Base-by-base conservation (phyloP, 2,113 vertebrate species). In the Lipophrys pholis region DNA sequence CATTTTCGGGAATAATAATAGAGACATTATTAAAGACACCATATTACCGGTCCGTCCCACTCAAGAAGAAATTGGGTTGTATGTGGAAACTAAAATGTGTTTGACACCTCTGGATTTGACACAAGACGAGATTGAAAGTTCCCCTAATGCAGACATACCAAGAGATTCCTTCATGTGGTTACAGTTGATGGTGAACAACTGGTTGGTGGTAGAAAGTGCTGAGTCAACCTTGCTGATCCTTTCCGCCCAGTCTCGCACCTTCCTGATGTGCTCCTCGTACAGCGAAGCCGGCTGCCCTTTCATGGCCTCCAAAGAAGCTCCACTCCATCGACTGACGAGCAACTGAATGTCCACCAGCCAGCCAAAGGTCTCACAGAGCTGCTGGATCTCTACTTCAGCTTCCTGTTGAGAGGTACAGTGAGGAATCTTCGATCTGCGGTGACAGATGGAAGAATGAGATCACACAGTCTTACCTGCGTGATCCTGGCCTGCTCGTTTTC, bases 111-210 rank as follows among this genome's bases (percentile, higher is more conserved):
- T 30, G 21, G 21, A 30, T 30, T 51, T 11, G 0, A 39, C 35
- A 9, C 17, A 11, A 38, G 4, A 36, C 12, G 17, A 12, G 6
- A 0, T 43, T 12, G 48, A 6, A 0, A 15, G 40, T 52, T 53
- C 0, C 21, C 12, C 38, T 3, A 14, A 14, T 35, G 0, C 12
- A 63, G 2, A 83, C 89, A 14, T 57, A 95, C 96, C 75, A n/a
- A 94, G 59, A 48, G 90, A 58, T 36, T 89, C 78, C 62, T 86
- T 92, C 2, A 92, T 2, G 6, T 58, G 11, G 0, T 5, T 45
- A 69, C 90, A 94, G 73, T 83, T 76, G 60, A 97, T 75, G 8
- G 81, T 60, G 62, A 97, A 85, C 35, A 96, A 55, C 7, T 83
- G 82, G 64, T 89, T 93, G 77, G 85, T 83, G 16, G 92, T 94